Percentiles rank a stretch among this genome's conserved stretches.
phyloP scores from a whole-genome alignment of 2,888 invertebrate genomes.

The Rhaphigaster nebulosa region DNA sequence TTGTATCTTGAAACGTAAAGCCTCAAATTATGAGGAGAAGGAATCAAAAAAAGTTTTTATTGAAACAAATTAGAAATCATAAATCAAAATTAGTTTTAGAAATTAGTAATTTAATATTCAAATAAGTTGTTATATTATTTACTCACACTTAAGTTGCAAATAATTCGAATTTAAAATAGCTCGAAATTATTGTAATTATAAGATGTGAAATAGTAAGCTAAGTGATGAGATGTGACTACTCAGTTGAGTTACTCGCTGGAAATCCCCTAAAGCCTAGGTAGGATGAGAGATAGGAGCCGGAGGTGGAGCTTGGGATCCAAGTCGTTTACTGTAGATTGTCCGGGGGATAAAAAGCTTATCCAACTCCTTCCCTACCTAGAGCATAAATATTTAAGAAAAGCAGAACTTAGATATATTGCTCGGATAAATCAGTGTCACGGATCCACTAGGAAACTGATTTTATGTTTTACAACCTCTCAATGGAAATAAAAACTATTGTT shows the following conservation, averaged over 20 bases:
- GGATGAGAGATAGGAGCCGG: background rate
- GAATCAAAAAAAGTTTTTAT: too few species aligned
- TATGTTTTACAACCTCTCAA: background rate
- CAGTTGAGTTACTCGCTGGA: background rate
- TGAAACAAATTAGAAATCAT: too few species aligned
- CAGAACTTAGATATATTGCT: background rate
- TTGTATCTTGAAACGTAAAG: too few species aligned
- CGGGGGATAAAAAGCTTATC: slow-evolving; percentile 8
- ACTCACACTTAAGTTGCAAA: too few species aligned
- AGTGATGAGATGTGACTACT: background rate
- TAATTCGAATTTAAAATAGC: too few species aligned
- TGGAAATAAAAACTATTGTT: background rate
- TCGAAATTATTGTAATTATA: background rate
- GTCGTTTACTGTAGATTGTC: slow-evolving; percentile 25
- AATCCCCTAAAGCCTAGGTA: background rate
- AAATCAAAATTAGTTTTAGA: too few species aligned
- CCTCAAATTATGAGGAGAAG: too few species aligned
- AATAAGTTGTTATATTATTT: too few species aligned
- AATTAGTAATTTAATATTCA: too few species aligned
- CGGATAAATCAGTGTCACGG: background rate
- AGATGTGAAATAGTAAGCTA: background rate
- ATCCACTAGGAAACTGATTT: background rate
- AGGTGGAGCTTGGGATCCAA: background rate
- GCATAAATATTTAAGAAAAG: background rate
- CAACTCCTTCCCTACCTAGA: background rate